Evolutionary conservation across 1,140 invertebrate species (phyloP).

Genomic region (Cydia splendana): DNA sequence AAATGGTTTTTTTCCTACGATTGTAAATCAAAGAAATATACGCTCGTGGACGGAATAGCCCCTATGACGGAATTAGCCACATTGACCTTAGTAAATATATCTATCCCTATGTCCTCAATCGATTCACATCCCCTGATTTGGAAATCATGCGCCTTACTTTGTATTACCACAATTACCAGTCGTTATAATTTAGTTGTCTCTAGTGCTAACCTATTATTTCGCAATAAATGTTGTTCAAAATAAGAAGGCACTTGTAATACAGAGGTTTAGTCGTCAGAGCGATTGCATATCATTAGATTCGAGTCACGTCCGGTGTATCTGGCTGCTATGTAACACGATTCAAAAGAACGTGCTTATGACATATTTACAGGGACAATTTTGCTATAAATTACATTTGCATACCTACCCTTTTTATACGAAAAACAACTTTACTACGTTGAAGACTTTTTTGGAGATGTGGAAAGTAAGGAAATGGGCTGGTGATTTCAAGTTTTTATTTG

Average conservation of each 20-base stretch:
- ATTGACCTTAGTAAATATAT: too few species aligned
- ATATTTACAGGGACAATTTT: slow-evolving; percentile 21
- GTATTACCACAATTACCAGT: not conserved
- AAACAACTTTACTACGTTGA: not conserved
- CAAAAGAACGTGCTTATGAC: slow-evolving; percentile 28
- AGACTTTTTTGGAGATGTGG: not conserved
- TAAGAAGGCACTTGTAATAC: slow-evolving; percentile 22
- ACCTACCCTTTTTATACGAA: slow-evolving; percentile 1
- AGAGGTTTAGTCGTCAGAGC: slow-evolving; percentile 10
- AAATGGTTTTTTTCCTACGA: too few species aligned
- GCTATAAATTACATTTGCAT: slow-evolving; percentile 7
- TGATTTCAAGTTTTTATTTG: too few species aligned
- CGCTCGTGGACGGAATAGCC: too few species aligned
- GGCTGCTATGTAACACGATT: slow-evolving; percentile 19
- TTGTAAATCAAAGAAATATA: too few species aligned
- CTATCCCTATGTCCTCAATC: too few species aligned
- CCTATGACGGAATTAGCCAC: too few species aligned
- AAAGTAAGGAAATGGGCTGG: not conserved
- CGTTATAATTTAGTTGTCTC: not conserved
- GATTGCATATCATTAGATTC: slow-evolving; percentile 32
- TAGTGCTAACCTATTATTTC: slow-evolving; percentile 25
- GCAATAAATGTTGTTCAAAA: slow-evolving; percentile 28
- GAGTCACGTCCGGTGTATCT: slow-evolving; percentile 22
- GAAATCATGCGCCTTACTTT: not conserved
- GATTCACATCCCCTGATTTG: too few species aligned